phyloP scores from a whole-genome alignment of 2,888 invertebrate species.

The Callyntrura sp. region DNA sequence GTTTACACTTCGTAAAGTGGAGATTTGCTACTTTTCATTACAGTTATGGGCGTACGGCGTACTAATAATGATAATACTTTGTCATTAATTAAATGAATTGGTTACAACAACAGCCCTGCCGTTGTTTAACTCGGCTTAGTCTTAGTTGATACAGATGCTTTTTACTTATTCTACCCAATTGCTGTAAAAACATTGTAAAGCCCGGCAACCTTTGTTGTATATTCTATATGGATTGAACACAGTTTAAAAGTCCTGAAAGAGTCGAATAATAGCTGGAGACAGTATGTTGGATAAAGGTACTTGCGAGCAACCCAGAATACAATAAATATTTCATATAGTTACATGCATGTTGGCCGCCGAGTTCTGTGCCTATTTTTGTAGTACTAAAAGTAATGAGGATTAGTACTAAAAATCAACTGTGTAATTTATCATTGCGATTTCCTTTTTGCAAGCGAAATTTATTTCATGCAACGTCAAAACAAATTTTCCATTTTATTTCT shows the following conservation, averaged over 20 bases:
- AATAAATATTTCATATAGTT: too few species aligned
- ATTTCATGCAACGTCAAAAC: neutral
- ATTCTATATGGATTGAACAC: neutral
- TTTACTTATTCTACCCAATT: neutral
- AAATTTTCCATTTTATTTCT: neutral
- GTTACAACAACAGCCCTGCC: neutral
- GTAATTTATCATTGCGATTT: neutral
- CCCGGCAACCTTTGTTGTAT: neutral
- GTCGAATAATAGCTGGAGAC: neutral
- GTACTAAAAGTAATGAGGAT: neutral
- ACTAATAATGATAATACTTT: constrained; percentile 75
- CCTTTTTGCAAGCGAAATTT: too few species aligned
- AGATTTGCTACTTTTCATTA: constrained; percentile 63
- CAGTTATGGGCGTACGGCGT: constrained; percentile 50
- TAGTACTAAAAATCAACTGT: neutral
- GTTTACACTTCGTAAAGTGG: constrained; percentile 71
- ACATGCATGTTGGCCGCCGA: neutral
- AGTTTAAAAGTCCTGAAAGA: neutral
- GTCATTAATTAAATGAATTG: constrained; percentile 75
- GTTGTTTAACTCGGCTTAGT: neutral
- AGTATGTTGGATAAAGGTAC: neutral
- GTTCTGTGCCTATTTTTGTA: neutral
- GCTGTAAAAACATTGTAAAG: neutral
- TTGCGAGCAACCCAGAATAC: neutral
- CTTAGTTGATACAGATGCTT: neutral